Evolutionary conservation across 2,113 vertebrate genomes (phyloP), one percentile per base, ranked within the genome.

Genomic region (Pterocles burchelli): DNA sequence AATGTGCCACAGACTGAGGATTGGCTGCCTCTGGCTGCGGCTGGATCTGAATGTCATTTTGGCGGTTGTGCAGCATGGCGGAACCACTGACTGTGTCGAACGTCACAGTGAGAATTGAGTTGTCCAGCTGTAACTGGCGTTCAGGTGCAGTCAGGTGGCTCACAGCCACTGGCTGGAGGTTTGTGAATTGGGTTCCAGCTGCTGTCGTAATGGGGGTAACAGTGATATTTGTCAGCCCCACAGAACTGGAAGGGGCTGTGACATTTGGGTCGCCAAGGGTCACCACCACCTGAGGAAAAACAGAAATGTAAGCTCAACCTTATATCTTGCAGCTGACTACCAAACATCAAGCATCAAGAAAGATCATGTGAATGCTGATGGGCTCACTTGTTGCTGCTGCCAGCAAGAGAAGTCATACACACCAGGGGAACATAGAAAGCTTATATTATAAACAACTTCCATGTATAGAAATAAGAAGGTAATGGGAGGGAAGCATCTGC

Each of bases 51-150:
- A 99, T 95, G 63, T 99, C 99, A 0, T 97, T 95, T 2, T 98
- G 98, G 21, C 99, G 98, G 97, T 99, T 99, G 97, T 99, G 99
- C 71, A 99, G 96, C 98, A 99, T 97, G 86, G 99, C 98, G 0
- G 99, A 99, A 80, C 99, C 98, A 4, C 99, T 99, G 96, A 99
- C 98, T 0, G 99, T 97, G 93, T 99, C 99, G 24, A 99, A 99
- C 33, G 99, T 99, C 91, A 99, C 99, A 0, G 99, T 99, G 93
- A 99, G 98, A 96, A 99, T 99, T 28, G 99, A 99, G 97, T 98
- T 99, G 98, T 99, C 99, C 85, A 99, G 98, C 43, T 99, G 99
- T 72, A 99, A 96, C 67, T 99, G 99, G 33, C 99, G 98, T 34
- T 99, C 99, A 1, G 98, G 96, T 61, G 98, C 68, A 2, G 98